Percentiles rank a stretch among this genome's conserved stretches.
Conservation (phyloP, 2,888 invertebrate species). For the Sminthurinus aureus region DNA sequence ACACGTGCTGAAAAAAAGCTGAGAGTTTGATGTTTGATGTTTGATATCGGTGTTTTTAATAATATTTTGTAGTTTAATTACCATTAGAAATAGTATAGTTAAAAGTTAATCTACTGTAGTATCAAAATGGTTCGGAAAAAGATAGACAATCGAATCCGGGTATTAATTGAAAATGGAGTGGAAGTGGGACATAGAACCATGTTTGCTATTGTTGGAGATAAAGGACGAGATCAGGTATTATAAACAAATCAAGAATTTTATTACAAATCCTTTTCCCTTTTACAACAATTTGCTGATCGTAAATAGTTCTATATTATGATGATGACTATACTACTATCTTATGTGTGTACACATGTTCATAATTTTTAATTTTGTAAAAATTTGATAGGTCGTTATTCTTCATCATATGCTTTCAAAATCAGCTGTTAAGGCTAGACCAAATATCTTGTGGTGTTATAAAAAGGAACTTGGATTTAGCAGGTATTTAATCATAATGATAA, state of each 20-base stretch:
- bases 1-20: no score
- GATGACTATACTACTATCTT: no score
- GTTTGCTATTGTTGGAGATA: slow-evolving; percentile 95
- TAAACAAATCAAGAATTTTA: neutral
- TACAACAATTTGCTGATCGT: no score
- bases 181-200: slow-evolving; percentile 88
- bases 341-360: no score
- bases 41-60: no score
- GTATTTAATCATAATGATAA: slow-evolving; percentile 64
- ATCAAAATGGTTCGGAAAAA: slow-evolving; percentile 73
- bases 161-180: slow-evolving; percentile 97
- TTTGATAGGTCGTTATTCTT: slow-evolving; percentile 84
- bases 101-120: neutral
- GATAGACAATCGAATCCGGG: slow-evolving; percentile 93
- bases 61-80: neutral
- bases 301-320: no score
- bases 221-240: slow-evolving; percentile 89
- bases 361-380: no score
- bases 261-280: no score
- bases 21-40: no score
- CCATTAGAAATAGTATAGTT: neutral
- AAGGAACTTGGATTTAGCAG: slow-evolving; percentile 90
- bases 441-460: slow-evolving; percentile 98
- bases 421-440: slow-evolving; percentile 88
- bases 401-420: slow-evolving; percentile 98